Evolutionary conservation across 1,140 invertebrate species (phyloP).

Genomic region (Berghia stephanieae): DNA sequence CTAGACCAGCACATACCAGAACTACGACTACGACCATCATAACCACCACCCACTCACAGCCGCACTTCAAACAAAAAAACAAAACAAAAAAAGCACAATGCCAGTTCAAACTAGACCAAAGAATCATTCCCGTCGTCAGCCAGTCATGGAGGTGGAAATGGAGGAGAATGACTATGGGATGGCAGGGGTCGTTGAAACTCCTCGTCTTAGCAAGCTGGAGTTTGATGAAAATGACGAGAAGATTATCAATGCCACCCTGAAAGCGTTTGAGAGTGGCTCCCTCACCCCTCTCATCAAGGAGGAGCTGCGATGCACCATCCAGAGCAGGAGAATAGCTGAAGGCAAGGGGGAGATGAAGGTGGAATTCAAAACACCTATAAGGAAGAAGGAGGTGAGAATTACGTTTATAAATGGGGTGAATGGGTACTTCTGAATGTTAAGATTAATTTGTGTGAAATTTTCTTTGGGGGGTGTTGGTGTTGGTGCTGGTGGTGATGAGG

Average conservation of each 20-base stretch:
- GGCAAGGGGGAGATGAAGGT: conserved; percentile 62
- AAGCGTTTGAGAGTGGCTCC: conserved; percentile 70
- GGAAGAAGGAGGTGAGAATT: conserved; percentile 31
- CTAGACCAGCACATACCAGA: no score
- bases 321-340: conserved; percentile 77
- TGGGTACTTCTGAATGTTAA: neutral
- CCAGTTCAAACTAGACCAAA: neutral
- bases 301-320: conserved; percentile 88
- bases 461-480: neutral
- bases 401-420: neutral
- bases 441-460: neutral
- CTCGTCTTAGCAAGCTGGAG: no score
- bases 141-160: neutral
- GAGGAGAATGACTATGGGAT: neutral
- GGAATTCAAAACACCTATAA: conserved; percentile 36
- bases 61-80: neutral
- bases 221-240: conserved; percentile 29
- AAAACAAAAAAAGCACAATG: neutral
- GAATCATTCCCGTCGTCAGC: neutral
- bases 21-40: neutral
- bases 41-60: neutral
- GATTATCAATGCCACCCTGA: conserved; percentile 38
- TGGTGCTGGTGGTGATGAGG: no score
- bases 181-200: neutral
- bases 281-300: conserved; percentile 92